Evolutionary conservation across 2,113 vertebrate genomes (phyloP).

Genomic region (Microtus ochrogaster): DNA sequence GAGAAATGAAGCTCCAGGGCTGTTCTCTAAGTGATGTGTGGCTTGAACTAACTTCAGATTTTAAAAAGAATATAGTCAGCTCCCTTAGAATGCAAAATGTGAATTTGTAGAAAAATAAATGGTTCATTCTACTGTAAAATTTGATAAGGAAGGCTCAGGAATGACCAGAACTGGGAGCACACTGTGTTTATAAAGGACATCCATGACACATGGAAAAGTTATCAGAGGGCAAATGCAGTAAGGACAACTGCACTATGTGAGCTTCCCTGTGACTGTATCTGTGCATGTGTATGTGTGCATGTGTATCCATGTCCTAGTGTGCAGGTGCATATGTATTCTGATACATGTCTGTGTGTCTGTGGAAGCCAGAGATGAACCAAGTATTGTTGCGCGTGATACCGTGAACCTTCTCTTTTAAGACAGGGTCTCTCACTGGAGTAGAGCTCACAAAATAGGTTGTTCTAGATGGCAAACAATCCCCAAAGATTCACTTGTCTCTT

Average conservation of each 20-base stretch:
- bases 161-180: not conserved
- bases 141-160: not conserved
- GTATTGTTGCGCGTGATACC: rapidly evolving
- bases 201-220: not conserved
- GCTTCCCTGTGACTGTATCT: no score
- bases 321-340: not conserved
- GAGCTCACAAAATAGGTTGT: not conserved
- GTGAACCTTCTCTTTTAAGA: not conserved
- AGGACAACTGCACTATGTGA: not conserved
- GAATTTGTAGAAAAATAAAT: not conserved
- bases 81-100: not conserved
- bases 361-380: not conserved
- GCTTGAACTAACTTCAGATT: not conserved
- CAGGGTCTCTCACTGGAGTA: not conserved
- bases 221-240: not conserved
- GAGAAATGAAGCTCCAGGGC: not conserved
- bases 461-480: no score
- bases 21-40: not conserved
- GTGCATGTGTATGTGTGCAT: no score
- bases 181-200: not conserved
- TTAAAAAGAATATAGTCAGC: not conserved
- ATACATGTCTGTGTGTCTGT: not conserved
- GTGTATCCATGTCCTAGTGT: no score
- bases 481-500: no score
- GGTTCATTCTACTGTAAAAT: not conserved